These are phyloP conservation scores for Morpho deidamia DNA, from an alignment of 2,888 invertebrate species.

Conservation along the genomic window DNA sequence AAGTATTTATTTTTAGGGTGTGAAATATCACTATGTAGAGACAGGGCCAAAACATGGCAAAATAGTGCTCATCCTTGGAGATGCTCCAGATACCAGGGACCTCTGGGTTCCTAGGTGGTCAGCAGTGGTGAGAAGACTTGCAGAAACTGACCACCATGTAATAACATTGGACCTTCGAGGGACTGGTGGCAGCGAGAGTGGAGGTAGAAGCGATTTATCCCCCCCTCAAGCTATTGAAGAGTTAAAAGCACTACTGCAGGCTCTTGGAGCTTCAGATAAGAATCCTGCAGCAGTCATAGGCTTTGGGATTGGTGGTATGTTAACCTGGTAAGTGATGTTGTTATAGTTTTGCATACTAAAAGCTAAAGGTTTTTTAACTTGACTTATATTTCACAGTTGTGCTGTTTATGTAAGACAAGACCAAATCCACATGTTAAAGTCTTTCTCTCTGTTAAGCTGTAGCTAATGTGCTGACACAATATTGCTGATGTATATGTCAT, in stretches of 20 bases:
- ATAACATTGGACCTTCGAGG: constrained; percentile 65
- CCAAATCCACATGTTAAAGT: too few relatives aligned
- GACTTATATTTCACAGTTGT: too few relatives aligned
- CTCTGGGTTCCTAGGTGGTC: constrained; percentile 60
- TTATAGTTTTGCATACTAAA: too few relatives aligned
- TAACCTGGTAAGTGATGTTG: constrained; percentile 57
- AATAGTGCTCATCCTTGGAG: constrained; percentile 55
- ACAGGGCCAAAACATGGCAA: constrained; percentile 57
- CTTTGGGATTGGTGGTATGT: constrained; percentile 67
- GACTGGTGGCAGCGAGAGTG: constrained; percentile 63
- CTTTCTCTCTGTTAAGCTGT: too few relatives aligned
- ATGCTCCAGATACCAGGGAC: constrained; percentile 58
- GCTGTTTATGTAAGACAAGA: too few relatives aligned
- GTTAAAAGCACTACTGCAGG: constrained; percentile 47
- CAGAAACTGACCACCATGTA: constrained; percentile 53
- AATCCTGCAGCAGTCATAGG: constrained; percentile 59
- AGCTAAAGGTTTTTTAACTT: too few relatives aligned
- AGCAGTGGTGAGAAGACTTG: constrained; percentile 44
- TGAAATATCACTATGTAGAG: constrained; percentile 71
- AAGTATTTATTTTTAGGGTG: constrained; percentile 48
- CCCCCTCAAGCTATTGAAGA: constrained; percentile 63
- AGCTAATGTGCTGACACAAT: too few relatives aligned
- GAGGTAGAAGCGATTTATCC: constrained; percentile 48
- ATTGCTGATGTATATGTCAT: too few relatives aligned
- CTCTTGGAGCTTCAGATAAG: constrained; percentile 51